phyloP scores from a whole-genome alignment of 64 coral and sea anemone genomes.

The Porites lutea region DNA sequence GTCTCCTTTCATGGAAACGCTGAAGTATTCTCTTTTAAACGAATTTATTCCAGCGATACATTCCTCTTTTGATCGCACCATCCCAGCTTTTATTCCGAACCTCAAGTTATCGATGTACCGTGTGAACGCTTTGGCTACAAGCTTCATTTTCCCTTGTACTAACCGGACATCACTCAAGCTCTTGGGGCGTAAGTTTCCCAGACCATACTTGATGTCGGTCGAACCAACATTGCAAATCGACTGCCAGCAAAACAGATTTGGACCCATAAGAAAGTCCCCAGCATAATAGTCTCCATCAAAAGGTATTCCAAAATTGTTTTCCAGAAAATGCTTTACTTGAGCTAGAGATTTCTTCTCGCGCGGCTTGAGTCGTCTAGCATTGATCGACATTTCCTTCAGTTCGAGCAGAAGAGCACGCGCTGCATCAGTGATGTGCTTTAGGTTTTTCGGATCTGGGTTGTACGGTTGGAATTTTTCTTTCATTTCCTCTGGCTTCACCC shows the following conservation, averaged over 20 bases:
- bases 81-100: conserved; percentile 53
- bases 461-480: conserved; percentile 73
- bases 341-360: conserved; percentile 90
- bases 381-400: conserved; percentile 40
- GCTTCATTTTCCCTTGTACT: conserved; percentile 14
- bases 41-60: conserved; percentile 54
- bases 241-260: conserved; percentile 85
- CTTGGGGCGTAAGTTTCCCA: conserved; percentile 21
- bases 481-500: not conserved
- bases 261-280: conserved; percentile 80
- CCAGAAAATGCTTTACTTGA: conserved; percentile 85
- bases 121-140: conserved; percentile 25
- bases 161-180: conserved; percentile 5
- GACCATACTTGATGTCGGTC: not conserved
- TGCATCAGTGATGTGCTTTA: conserved; percentile 76
- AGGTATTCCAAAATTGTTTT: conserved; percentile 66
- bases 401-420: conserved; percentile 56
- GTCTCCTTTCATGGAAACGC: conserved; percentile 11
- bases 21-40: conserved; percentile 26
- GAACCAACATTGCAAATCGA: conserved; percentile 24
- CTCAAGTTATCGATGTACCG: conserved; percentile 59
- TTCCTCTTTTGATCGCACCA: conserved; percentile 64
- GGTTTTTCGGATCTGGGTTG: conserved; percentile 62
- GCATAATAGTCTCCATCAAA: conserved; percentile 94
- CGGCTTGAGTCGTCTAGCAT: conserved; percentile 55